Base-by-base conservation (phyloP, 2,113 vertebrate species). In the Clarias batrachus region DNA sequence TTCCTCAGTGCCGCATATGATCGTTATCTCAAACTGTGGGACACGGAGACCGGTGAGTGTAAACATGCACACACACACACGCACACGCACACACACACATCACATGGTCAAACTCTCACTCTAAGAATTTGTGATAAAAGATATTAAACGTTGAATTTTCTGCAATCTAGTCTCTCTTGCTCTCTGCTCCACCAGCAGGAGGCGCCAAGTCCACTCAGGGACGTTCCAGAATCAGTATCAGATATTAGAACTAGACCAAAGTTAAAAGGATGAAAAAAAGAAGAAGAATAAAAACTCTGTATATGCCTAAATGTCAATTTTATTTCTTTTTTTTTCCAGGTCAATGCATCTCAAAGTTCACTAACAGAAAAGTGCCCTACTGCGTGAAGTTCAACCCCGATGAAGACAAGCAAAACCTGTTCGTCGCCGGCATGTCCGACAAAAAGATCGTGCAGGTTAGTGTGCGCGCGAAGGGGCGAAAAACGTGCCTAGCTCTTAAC, bases 321-420 rank as follows among this genome's bases (percentile, higher is more conserved):
- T 1, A 2, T 7, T 80, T 48, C 1, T 1, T 48, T 48, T 48
- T 48, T 48, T 8, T 8, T 63, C 91, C 94, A 99, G 98, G 98
- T 81, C 95, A 99, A 16, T 99, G 98, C 87, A 96, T 99, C 93
- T 96, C 97, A 77, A 96, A 95, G 92, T 99, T 99, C 94, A 98
- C 98, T 88, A 99, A 99, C 92, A 94, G 97, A 87, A 99, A 99
- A 91, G 97, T 99, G 74, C 98, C 98, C 3, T 99, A 99, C 78
- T 99, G 98, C 90, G 97, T 99, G 85, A 99, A 99, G 91, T 99
- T 99, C 93, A 99, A 99, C 93, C 98, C 98, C 14, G 98, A 99
- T 16, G 97, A 99, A 93, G 98, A 99, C 89, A 99, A 99, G 86
- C 98, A 99, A 90, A 97, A 93, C 91, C 96, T 99, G 48, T 97